Evolutionary conservation across 2,888 invertebrate genomes (phyloP).

Genomic region (Sinodicranocentrus sp.): DNA sequence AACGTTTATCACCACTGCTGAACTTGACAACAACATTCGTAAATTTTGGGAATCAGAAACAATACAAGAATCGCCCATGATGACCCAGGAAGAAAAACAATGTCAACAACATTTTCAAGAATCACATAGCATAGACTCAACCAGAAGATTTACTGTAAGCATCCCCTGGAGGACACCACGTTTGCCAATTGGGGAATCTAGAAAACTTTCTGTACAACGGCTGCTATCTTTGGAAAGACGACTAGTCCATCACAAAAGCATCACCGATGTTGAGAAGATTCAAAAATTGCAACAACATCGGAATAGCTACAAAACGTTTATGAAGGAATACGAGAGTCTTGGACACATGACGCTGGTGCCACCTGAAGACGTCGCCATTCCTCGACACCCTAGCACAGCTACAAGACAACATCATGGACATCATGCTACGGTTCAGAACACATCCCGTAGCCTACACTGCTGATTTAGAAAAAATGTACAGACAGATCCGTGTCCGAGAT

Average conservation of each 20-base stretch:
- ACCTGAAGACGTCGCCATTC: constrained; percentile 2
- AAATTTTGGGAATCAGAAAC: constrained; percentile 51
- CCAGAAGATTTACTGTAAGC: neutral
- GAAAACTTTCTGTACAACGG: neutral
- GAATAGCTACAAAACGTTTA: constrained; percentile 65
- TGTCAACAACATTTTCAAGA: constrained; percentile 31
- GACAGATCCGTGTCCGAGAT: constrained; percentile 76
- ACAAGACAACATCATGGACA: constrained; percentile 76
- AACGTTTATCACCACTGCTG: neutral
- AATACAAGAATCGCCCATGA: neutral
- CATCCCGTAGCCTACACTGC: constrained; percentile 77
- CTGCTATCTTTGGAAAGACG: neutral
- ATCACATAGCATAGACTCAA: neutral
- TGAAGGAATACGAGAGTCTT: constrained; percentile 70
- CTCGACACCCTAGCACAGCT: constrained; percentile 74
- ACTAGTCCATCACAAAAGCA: neutral
- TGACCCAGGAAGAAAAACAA: constrained; percentile 37
- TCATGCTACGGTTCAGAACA: constrained; percentile 77
- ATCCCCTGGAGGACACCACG: neutral
- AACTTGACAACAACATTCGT: constrained; percentile 21
- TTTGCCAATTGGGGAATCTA: neutral
- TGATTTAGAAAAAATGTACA: constrained; percentile 78
- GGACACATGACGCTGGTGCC: constrained; percentile 74
- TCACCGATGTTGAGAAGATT: neutral
- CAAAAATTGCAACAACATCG: neutral